phyloP scores from a whole-genome alignment of 2,888 invertebrate genomes.

The Ormyrus pomaceus region DNA sequence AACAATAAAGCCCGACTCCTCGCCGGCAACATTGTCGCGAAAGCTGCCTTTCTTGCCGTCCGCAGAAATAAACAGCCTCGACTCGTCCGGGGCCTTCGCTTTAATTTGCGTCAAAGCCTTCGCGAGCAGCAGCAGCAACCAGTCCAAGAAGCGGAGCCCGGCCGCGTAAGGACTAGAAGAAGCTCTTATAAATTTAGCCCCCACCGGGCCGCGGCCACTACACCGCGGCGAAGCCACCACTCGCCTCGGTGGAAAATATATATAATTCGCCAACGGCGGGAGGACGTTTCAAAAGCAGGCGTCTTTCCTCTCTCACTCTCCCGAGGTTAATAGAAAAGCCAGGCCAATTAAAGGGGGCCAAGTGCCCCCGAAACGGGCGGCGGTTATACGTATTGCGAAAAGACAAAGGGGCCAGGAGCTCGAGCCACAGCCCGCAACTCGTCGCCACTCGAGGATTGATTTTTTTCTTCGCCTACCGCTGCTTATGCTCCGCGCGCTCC shows the following conservation, averaged over 20 bases:
- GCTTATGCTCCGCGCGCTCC: neutral
- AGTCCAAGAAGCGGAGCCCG: no score
- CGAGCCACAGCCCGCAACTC: neutral
- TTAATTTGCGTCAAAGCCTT: constrained; percentile 45
- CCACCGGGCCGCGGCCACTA: no score
- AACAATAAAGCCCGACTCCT: neutral
- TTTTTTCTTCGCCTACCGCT: constrained; percentile 1
- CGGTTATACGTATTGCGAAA: constrained; percentile 12
- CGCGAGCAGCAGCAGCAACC: no score
- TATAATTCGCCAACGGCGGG: constrained; percentile 33
- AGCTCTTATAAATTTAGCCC: no score
- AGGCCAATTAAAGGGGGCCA: constrained; percentile 48
- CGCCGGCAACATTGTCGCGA: constrained; percentile 14
- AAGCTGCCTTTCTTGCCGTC: neutral
- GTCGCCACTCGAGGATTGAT: constrained; percentile 33
- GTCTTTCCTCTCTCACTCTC: constrained; percentile 1
- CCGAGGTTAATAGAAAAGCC: constrained; percentile 43
- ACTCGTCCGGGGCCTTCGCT: neutral
- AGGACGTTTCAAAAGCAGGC: constrained; percentile 44
- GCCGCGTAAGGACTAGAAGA: no score
- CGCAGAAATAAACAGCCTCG: constrained; percentile 26
- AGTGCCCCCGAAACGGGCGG: neutral
- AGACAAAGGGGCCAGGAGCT: constrained; percentile 29
- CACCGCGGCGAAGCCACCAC: neutral
- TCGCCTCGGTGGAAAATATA: constrained; percentile 25